Conservation (phyloP, 1,140 invertebrate genomes). For the Brachionus koreanus region DNA sequence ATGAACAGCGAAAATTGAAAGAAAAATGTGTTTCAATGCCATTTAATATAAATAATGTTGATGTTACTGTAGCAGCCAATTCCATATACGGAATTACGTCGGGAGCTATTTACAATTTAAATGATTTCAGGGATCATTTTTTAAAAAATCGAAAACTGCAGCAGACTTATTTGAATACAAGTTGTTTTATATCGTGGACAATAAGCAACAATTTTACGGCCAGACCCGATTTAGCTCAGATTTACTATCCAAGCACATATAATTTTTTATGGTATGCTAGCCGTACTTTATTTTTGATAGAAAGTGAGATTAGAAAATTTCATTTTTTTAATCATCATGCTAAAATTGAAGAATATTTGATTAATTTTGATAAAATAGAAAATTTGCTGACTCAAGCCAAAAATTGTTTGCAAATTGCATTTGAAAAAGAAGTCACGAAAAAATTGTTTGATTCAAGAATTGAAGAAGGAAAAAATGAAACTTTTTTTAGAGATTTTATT, state of each 20-base stretch:
- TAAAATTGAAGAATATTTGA: conserved; percentile 45
- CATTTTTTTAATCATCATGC: conserved; percentile 24
- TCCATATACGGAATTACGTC: conserved; percentile 51
- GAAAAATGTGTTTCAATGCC: conserved; percentile 50
- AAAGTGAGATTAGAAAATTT: background rate
- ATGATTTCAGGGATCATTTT: conserved; percentile 47
- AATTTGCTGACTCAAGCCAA: background rate
- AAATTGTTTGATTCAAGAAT: background rate
- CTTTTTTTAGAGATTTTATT: conserved; percentile 53
- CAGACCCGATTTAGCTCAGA: conserved; percentile 51
- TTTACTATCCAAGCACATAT: conserved; percentile 52
- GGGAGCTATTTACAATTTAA: conserved; percentile 48
- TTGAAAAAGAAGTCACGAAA: background rate
- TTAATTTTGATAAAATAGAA: conserved; percentile 45
- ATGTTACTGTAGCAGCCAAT: conserved; percentile 52
- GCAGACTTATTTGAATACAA: conserved; percentile 51
- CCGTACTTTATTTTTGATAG: conserved; percentile 48
- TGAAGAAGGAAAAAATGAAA: conserved; percentile 22
- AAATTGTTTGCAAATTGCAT: background rate
- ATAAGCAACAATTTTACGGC: conserved; percentile 49
- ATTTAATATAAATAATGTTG: conserved; percentile 53
- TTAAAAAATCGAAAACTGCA: conserved; percentile 48
- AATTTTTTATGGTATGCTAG: conserved; percentile 55
- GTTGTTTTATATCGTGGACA: conserved; percentile 49
- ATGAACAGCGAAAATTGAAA: conserved; percentile 47